Conservation (phyloP, 2,888 invertebrate species). For the Harpagoxenus sublaevis region DNA sequence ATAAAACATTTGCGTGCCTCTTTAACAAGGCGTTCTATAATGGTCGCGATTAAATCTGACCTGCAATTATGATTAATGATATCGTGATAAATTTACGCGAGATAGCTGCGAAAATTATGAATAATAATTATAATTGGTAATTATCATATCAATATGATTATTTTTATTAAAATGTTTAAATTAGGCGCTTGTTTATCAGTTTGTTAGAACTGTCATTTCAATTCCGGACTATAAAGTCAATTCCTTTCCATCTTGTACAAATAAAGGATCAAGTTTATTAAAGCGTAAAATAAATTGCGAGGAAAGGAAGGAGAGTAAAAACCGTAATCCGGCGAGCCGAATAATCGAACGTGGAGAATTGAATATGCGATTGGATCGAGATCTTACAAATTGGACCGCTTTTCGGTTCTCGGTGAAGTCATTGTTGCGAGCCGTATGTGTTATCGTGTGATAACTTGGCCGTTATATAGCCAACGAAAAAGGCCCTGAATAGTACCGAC, state of each 20-base stretch:
- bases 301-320: constrained; percentile 3
- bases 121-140: neutral
- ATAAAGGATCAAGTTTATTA: neutral
- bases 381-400: constrained; percentile 82
- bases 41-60: neutral
- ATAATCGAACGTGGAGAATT: constrained; percentile 53
- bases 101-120: neutral
- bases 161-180: neutral
- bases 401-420: constrained; percentile 70
- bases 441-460: constrained; percentile 65
- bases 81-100: neutral
- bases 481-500: constrained; percentile 32
- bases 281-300: constrained; percentile 5
- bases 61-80: neutral
- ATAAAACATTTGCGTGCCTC: neutral
- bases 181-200: neutral
- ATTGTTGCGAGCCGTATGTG: constrained; percentile 72
- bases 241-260: neutral
- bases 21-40: neutral
- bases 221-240: neutral
- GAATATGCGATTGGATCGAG: constrained; percentile 81
- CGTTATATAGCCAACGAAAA: constrained; percentile 40
- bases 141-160: neutral
- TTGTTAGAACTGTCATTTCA: neutral
- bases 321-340: neutral